Evolutionary conservation across 2,888 invertebrate genomes (phyloP).

Genomic region (Atrina japonica): DNA sequence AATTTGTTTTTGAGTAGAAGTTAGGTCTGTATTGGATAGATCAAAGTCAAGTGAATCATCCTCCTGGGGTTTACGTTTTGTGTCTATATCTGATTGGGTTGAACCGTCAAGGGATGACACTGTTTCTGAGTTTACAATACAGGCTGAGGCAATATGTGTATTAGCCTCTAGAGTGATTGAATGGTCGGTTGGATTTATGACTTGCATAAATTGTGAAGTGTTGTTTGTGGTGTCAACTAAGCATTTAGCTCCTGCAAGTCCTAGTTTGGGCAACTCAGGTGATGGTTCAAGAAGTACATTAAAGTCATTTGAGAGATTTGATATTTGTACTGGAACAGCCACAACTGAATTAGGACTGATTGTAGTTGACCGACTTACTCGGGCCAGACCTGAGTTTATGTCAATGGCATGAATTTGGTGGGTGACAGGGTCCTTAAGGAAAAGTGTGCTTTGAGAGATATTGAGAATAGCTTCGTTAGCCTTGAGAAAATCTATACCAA

Average conservation of each 20-base stretch:
- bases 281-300: constrained; percentile 8
- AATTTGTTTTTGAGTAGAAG: too few relatives aligned
- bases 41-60: too few relatives aligned
- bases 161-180: background rate
- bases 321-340: constrained; percentile 1
- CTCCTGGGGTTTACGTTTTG: too few relatives aligned
- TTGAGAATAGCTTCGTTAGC: constrained; percentile 6
- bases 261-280: constrained; percentile 1
- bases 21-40: too few relatives aligned
- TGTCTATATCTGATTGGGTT: too few relatives aligned
- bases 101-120: constrained; percentile 7
- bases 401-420: background rate
- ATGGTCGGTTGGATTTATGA: constrained; percentile 9
- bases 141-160: constrained; percentile 4
- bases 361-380: background rate
- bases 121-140: background rate
- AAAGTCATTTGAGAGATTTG: constrained; percentile 5
- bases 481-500: constrained; percentile 18
- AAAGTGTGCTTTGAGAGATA: background rate
- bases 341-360: constrained; percentile 1
- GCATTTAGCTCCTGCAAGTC: constrained; percentile 15
- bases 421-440: background rate
- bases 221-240: constrained; percentile 11
- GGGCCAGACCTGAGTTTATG: background rate
- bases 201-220: constrained; percentile 1